Conservation (phyloP, 2,888 invertebrate genomes). For the Apodemia mormo region DNA sequence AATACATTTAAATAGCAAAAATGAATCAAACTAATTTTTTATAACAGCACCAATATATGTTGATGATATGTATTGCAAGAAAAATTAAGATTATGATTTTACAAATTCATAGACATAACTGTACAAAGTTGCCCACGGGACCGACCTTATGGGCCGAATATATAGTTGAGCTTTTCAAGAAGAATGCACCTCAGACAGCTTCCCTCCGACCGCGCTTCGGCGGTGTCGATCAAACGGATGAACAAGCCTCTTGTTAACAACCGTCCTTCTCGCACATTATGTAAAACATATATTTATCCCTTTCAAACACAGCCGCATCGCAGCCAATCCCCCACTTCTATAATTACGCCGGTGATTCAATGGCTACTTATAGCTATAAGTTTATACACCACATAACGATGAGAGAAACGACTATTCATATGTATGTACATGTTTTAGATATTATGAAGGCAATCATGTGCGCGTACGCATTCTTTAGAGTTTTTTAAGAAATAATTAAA, state of each 20-base stretch:
- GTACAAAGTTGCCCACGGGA: slow-evolving; percentile 54
- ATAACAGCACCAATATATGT: not conserved
- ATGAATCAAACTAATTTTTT: no score
- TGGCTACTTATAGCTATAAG: slow-evolving; percentile 78
- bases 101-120: slow-evolving; percentile 55
- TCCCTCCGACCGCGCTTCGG: slow-evolving; percentile 74
- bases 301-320: slow-evolving; percentile 67
- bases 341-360: slow-evolving; percentile 82
- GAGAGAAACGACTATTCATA: slow-evolving; percentile 70
- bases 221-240: slow-evolving; percentile 81
- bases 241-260: slow-evolving; percentile 79
- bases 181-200: slow-evolving; percentile 77
- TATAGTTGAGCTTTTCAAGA: slow-evolving; percentile 80
- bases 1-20: no score
- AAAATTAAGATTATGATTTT: slow-evolving; percentile 10
- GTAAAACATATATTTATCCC: slow-evolving; percentile 52
- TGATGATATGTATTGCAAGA: not conserved
- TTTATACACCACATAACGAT: slow-evolving; percentile 70
- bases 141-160: slow-evolving; percentile 63
- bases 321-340: slow-evolving; percentile 82
- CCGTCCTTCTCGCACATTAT: slow-evolving; percentile 60
- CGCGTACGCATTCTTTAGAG: slow-evolving; percentile 40
- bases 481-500: slow-evolving; percentile 22
- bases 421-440: slow-evolving; percentile 71
- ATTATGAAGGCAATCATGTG: slow-evolving; percentile 61